Evolutionary conservation across 2,113 vertebrate species (phyloP), one percentile per base, ranked within the genome.

Genomic region (Aptenodytes patagonicus): DNA sequence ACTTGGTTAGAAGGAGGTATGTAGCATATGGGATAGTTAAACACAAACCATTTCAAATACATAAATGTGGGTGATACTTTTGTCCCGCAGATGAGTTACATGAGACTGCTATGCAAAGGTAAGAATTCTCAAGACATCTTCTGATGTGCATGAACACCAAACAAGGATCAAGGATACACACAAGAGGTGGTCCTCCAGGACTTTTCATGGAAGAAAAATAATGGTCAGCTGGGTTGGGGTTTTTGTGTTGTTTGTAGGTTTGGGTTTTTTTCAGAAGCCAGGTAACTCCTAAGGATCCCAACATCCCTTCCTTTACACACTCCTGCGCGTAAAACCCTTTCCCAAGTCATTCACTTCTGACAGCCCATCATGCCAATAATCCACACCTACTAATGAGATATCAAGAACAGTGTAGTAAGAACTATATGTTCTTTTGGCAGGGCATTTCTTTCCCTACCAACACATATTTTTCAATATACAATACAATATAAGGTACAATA

Each of bases 401-500:
- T 3, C 16, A 77, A 42, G 19, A 22, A 29, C 15, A 49, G 21
- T 5, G 15, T 20, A 49, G 7, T 24, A 78, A 42, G 15, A 42
- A 25, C 26, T 29, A 10, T 17, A 18, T 14, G 13, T 26, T 61
- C 4, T 42, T 42, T 47, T 26, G 5, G 10, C 9, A 46, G 44
- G 10, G 17, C 9, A 52, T 36, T 79, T 79, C 31, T 49, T 84
- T 25, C 25, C 40, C n/a, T 84, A 24, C 11, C 22, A 73, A 26
- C 16, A 49, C 31, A 10, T 69, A 90, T 96, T 97, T 98, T 93
- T 95, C 95, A 79, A 42, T 65, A 36, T 2, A 40, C n/a, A 78
- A 18, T 44, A 57, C 38, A 66, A 49, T 26, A 71, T 3, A 32
- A 42, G 60, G 38, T 38, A 84, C 20, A 52, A 38, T 10, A 32